These are phyloP conservation scores for Mionectes macconnelli DNA, from an alignment of 2,113 vertebrate genomes.

Conservation along the genomic window DNA sequence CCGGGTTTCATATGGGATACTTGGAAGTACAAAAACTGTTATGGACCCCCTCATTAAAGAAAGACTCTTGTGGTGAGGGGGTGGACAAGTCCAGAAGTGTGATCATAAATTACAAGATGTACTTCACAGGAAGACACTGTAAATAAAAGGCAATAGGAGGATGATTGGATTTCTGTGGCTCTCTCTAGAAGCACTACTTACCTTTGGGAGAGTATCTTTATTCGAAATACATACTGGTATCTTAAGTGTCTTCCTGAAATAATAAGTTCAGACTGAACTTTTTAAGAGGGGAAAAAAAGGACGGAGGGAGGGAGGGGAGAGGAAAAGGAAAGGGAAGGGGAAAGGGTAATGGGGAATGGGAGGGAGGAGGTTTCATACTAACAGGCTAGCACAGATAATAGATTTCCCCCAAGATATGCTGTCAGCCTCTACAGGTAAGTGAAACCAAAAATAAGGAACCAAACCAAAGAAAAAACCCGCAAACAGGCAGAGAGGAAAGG, in stretches of 20 bases:
- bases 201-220: not conserved
- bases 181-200: not conserved
- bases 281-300: not conserved
- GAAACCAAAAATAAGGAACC: slow-evolving; percentile 7
- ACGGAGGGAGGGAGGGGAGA: not conserved
- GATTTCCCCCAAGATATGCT: not conserved
- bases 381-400: not conserved
- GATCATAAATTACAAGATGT: not conserved
- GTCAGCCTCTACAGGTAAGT: not conserved
- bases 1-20: not conserved
- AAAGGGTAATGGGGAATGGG: not conserved
- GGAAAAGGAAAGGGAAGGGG: not conserved
- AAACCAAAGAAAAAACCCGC: slow-evolving; percentile 25
- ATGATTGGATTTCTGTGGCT: not conserved
- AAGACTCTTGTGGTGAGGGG: not conserved
- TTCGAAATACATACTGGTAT: not conserved
- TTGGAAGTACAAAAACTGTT: not conserved
- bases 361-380: not conserved
- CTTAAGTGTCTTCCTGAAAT: not conserved
- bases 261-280: not conserved
- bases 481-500: slow-evolving; percentile 77
- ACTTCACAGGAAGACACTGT: not conserved
- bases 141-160: not conserved
- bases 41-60: not conserved
- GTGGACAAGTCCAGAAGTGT: not conserved